Percentiles rank a stretch among this genome's conserved stretches.
phyloP scores from a whole-genome alignment of 1,140 invertebrate species.

The Mesaphorura yosii region DNA sequence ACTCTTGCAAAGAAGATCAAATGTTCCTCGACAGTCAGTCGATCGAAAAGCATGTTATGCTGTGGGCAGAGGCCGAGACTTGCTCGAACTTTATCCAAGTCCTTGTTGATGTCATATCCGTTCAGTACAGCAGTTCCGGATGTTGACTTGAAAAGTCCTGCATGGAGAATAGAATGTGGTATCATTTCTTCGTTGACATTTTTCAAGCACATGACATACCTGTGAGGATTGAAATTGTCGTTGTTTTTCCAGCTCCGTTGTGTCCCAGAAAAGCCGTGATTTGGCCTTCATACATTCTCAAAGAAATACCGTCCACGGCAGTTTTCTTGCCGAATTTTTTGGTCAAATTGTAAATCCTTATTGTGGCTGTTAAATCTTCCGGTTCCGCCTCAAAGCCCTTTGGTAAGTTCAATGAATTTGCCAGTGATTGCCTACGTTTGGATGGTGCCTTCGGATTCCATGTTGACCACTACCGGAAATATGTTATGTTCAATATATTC shows the following conservation, averaged over 20 bases:
- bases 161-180: background rate
- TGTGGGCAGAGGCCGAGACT: conserved; percentile 84
- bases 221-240: conserved; percentile 35
- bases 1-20: conserved; percentile 71
- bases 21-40: conserved; percentile 82
- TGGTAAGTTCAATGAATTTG: too few species aligned
- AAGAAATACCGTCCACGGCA: conserved; percentile 30
- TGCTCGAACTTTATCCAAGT: conserved; percentile 48
- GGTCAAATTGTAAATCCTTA: background rate
- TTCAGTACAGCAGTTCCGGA: conserved; percentile 54
- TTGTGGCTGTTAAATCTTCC: background rate
- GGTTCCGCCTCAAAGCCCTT: conserved; percentile 9
- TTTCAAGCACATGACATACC: conserved; percentile 13
- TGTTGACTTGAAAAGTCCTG: conserved; percentile 57
- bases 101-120: conserved; percentile 53
- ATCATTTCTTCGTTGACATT: background rate
- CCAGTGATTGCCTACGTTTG: too few species aligned
- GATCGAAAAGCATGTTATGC: conserved; percentile 85
- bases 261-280: conserved; percentile 45
- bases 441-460: too few species aligned
- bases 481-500: too few species aligned
- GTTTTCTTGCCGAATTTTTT: conserved; percentile 5
- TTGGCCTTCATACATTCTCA: conserved; percentile 46
- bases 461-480: too few species aligned
- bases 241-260: conserved; percentile 45